Evolutionary conservation across 2,888 invertebrate species (phyloP), one percentile per base, ranked within the genome.

Genomic region (Hypomecis atomaria): DNA sequence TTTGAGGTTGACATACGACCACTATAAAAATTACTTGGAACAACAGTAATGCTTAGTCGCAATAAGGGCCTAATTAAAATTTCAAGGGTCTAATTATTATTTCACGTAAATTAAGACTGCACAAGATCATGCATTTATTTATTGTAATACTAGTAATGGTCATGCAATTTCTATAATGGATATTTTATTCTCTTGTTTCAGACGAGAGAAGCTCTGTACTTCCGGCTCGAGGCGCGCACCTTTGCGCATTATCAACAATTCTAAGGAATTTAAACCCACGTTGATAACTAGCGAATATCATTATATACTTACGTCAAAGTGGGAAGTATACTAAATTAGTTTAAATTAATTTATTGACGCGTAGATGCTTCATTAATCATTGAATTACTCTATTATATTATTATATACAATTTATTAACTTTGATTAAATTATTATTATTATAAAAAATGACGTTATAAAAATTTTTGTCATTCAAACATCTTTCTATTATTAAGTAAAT

Each of bases 291-390:
- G 89, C 83, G 81, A 89, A 90, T 91, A 92, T 91, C 90, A 91
- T 87, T 87, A 65, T 61, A 65, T 60, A 90, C 82, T 81, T 85
- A 88, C 84, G 84, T 88, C 89, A 83, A 79, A 82, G 86, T 82
- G 93, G 90, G 90, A 87, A 94, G 94, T 94, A 93, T 94, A 94
- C 94, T 94, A 94, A 86, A 93, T 94, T 94, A 94, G 94, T 94
- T 94, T 92, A 94, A 94, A 94, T 94, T 93, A 90, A 93, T 91
- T 93, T 93, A 92, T 89, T 93, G 93, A 89, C 92, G 89, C 90
- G 92, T 93, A 92, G 92, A 93, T 89, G 93, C 93, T 93, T 93
- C 92, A 93, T 93, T 92, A 93, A 93, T 93, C 91, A 92, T 93
- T 93, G 90, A 92, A 93, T 90, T 92, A 92, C 86, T 92, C 92